Conservation (phyloP, 2,113 vertebrate species). For the Scortum barcoo region DNA sequence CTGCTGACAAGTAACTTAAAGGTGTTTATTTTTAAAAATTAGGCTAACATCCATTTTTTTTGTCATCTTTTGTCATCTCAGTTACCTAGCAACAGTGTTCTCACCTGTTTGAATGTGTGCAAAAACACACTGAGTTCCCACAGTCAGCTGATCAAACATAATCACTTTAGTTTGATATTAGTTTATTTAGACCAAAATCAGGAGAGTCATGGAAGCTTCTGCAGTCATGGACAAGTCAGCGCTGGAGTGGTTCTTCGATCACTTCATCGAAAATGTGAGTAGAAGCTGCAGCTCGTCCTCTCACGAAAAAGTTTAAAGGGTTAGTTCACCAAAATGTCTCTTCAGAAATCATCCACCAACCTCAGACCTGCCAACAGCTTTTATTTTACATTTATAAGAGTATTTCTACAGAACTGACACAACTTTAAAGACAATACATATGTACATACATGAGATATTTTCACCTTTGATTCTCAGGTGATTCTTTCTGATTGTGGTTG, state of each 20-base stretch:
- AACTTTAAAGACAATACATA: no score
- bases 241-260: slow-evolving; percentile 82
- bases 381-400: background rate
- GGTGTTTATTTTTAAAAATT: no score
- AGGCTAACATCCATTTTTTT: no score
- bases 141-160: background rate
- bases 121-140: background rate
- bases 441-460: no score
- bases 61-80: background rate
- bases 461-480: no score
- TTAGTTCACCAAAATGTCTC: background rate
- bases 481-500: no score
- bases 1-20: no score
- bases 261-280: slow-evolving; percentile 70
- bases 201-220: background rate
- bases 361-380: background rate
- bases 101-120: background rate
- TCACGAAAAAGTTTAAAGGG: background rate
- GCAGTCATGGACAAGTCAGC: slow-evolving; percentile 67
- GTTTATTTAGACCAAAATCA: background rate
- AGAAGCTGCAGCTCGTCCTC: background rate
- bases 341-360: no score
- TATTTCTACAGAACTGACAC: background rate
- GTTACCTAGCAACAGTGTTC: slow-evolving; percentile 18
- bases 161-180: background rate